Evolutionary conservation across 23 tunicate genomes (phyloP), one percentile per base, ranked within the genome.

Genomic region (Phallusia fumigata): DNA sequence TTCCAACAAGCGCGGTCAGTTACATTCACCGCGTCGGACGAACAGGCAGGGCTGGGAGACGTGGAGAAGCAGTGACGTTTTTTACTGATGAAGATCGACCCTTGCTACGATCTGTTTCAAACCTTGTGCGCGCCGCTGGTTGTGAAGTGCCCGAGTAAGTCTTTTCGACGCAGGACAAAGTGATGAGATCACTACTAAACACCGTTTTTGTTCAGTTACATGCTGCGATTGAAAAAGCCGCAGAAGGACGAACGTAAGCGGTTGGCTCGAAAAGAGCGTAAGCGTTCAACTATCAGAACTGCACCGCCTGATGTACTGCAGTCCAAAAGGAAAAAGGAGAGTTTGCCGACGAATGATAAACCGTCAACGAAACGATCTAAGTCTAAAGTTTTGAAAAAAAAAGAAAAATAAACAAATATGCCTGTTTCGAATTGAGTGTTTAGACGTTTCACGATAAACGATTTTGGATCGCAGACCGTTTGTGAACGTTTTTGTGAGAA

Each of bases 21-120:
- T 96, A 96, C 82, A 91, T 96, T 50, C 99, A 96, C 50, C 81
- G 99, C n/a, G 79, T 96, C 34, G 99, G 99, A 0, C 79, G 99
- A 22, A 96, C 99, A 15, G 99, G 99, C 0, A 79, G 99, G 2
- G 96, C 96, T 0, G 99, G 99, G 10, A 81, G 92, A 44, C 77
- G 65, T 19, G 99, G 99, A 18, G 58, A 84, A 32, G 99, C 99
- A 6, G 80, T 91, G 22, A 88, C 99, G 40, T 86, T 91, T 65
- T 96, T 91, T 65, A 90, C 99, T 0, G 97, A 96, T 65, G 85
- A 87, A 49, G 96, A 96, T 32, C 86, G 80, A 82, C 88, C 90
- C 12, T 51, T 94, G 79, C 65, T 94, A 50, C 80, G 90, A 35
- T 85, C 98, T n/a, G 89, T 94, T 53, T 93, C 98, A 2, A 94